Evolutionary conservation across 53 echinoderm and acorn worm species (phyloP).

Genomic region (Luidia sarsii): DNA sequence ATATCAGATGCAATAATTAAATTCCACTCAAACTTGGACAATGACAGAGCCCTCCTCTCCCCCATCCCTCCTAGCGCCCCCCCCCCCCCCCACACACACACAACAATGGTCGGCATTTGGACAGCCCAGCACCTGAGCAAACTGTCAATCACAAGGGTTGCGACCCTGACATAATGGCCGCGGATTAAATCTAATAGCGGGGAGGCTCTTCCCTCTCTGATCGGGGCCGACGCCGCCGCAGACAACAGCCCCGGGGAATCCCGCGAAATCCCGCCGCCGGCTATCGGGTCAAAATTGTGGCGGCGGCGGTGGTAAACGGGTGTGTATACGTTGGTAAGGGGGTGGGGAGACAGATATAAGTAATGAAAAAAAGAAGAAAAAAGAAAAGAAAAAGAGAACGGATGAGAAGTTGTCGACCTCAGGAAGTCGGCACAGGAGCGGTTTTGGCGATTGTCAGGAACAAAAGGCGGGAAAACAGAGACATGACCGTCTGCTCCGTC

Average conservation of each 20-base stretch:
- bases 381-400: too few species aligned
- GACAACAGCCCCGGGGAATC: neutral
- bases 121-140: constrained; percentile 3
- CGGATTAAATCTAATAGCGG: constrained; percentile 8
- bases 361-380: too few species aligned
- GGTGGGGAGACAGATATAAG: too few species aligned
- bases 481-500: neutral
- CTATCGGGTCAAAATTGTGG: neutral
- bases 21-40: too few species aligned
- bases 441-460: too few species aligned
- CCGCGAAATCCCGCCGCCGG: neutral
- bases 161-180: constrained; percentile 18
- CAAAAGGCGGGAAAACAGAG: neutral
- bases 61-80: too few species aligned
- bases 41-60: too few species aligned
- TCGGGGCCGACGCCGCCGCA: too few species aligned
- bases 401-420: neutral
- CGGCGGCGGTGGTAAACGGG: neutral
- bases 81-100: too few species aligned
- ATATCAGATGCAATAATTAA: too few species aligned
- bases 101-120: constrained; percentile 9
- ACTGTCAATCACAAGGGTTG: constrained; percentile 6
- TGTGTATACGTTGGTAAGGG: too few species aligned
- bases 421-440: neutral
- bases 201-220: neutral